Evolutionary conservation across 2,888 invertebrate species (phyloP).

Genomic region (Andrena camellia): DNA sequence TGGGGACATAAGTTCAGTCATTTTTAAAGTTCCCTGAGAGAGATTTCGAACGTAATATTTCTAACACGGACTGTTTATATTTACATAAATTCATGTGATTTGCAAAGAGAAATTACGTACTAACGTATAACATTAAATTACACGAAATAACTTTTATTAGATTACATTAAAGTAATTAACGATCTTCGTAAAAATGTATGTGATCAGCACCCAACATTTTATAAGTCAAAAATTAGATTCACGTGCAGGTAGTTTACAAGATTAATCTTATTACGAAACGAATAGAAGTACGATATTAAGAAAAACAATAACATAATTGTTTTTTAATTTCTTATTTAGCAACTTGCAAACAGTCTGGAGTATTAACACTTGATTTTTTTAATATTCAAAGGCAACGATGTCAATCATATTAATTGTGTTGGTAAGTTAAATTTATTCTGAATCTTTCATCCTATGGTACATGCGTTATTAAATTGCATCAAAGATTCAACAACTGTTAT

Average conservation of each 20-base stretch:
- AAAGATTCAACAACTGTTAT: conserved; percentile 28
- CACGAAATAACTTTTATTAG: neutral
- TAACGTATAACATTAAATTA: conserved; percentile 22
- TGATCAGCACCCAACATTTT: conserved; percentile 23
- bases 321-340: conserved; percentile 36
- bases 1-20: conserved; percentile 37
- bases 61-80: conserved; percentile 27
- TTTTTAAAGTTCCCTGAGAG: conserved; percentile 15
- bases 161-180: conserved; percentile 30
- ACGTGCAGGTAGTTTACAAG: conserved; percentile 41
- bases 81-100: conserved; percentile 18
- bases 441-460: conserved; percentile 5
- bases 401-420: conserved; percentile 37
- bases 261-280: conserved; percentile 60
- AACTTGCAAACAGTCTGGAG: conserved; percentile 35
- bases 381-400: conserved; percentile 35
- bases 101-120: conserved; percentile 9
- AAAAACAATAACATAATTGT: conserved; percentile 52
- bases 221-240: conserved; percentile 45
- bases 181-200: conserved; percentile 20
- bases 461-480: conserved; percentile 24
- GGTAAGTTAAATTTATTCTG: conserved; percentile 13
- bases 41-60: neutral
- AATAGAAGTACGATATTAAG: conserved; percentile 60
- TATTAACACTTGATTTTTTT: conserved; percentile 42